Conservation (phyloP, 2,113 vertebrate species). For the Chinchilla lanigera region DNA sequence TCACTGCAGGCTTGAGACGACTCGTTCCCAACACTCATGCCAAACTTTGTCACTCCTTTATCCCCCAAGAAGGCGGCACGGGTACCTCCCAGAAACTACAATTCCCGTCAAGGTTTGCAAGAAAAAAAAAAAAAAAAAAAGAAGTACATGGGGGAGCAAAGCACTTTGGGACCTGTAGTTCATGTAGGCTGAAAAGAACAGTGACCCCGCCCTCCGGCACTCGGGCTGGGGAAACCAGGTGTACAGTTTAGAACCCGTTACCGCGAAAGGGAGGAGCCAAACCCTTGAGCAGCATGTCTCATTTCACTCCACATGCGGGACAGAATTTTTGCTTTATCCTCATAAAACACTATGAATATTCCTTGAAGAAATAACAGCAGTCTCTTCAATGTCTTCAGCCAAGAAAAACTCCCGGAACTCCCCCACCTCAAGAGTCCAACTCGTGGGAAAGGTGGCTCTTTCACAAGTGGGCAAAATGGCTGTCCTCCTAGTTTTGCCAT, state of each 20-base stretch:
- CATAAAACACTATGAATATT: neutral
- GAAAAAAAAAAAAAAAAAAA: neutral
- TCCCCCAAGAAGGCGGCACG: neutral
- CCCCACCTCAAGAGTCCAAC: conserved; percentile 43
- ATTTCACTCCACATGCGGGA: neutral
- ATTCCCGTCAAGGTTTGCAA: neutral
- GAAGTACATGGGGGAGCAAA: accelerated
- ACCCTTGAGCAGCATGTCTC: neutral
- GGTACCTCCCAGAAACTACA: conserved; percentile 53
- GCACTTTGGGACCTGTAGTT: conserved; percentile 68
- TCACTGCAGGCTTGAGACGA: neutral
- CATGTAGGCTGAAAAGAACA: accelerated
- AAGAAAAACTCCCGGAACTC: conserved; percentile 58
- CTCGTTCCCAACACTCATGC: neutral
- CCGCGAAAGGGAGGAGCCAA: conserved; percentile 57
- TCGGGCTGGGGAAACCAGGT: conserved; percentile 65
- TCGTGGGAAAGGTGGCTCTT: conserved; percentile 81
- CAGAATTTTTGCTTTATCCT: neutral
- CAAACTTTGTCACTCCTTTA: neutral
- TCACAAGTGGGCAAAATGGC: conserved; percentile 82
- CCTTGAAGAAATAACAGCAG: neutral
- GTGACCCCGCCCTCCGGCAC: neutral
- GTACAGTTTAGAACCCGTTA: conserved; percentile 70
- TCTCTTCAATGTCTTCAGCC: conserved; percentile 34
- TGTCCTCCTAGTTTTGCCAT: conserved; percentile 64